Evolutionary conservation across 2,113 vertebrate genomes (phyloP).

Genomic region (Melanotaenia duboulayi): DNA sequence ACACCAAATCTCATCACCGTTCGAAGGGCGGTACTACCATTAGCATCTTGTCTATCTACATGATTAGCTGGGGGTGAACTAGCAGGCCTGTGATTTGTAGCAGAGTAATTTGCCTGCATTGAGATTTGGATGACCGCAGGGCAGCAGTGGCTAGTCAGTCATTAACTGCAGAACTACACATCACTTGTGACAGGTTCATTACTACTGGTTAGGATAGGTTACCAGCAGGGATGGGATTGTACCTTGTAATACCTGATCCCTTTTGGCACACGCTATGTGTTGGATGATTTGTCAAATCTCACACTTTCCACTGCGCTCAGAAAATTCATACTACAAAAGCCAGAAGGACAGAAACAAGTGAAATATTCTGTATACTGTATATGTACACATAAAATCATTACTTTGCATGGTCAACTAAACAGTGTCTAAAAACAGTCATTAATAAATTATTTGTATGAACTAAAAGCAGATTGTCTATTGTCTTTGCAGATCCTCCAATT

Average conservation of each 20-base stretch:
- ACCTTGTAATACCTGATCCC: conserved; percentile 22
- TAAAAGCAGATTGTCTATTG: not conserved
- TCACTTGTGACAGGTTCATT: conserved; percentile 74
- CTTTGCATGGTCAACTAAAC: not conserved
- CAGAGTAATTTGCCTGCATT: conserved; percentile 64
- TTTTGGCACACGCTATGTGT: conserved; percentile 22
- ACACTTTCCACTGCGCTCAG: conserved; percentile 22
- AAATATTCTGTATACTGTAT: not conserved
- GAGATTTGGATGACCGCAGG: conserved; percentile 64
- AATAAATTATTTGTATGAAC: not conserved
- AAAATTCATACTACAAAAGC: conserved; percentile 10
- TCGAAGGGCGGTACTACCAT: conserved; percentile 45
- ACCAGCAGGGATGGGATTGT: conserved; percentile 27
- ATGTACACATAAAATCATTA: not conserved
- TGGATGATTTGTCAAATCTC: conserved; percentile 31
- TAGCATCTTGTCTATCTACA: conserved; percentile 61
- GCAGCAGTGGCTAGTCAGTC: conserved; percentile 69
- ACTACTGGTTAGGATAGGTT: conserved; percentile 68
- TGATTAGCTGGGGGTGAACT: conserved; percentile 70
- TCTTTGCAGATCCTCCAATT: conserved; percentile 86
- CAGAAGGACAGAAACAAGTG: not conserved
- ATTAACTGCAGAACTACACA: conserved; percentile 60
- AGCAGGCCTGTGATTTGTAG: conserved; percentile 66
- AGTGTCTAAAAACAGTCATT: not conserved
- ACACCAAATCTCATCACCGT: conserved; percentile 62